Conservation (phyloP, 1,140 invertebrate species). For the Microplitis mediator region DNA sequence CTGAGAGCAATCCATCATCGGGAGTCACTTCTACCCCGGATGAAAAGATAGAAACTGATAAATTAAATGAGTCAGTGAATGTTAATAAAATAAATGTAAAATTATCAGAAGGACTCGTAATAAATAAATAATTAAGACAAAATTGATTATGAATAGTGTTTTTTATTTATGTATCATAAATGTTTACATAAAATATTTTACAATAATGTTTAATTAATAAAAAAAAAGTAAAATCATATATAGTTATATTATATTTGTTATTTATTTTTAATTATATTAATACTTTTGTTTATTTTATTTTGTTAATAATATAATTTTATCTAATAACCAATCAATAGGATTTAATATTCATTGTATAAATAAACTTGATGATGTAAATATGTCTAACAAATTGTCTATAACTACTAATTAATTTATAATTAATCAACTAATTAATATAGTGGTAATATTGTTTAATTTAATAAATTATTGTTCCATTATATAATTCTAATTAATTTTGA, state of each 20-base stretch:
- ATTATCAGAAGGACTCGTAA: no score
- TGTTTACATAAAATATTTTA: constrained; percentile 62
- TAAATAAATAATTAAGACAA: background rate
- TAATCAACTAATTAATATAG: no score
- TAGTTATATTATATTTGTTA: constrained; percentile 51
- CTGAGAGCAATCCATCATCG: no score
- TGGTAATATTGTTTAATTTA: no score
- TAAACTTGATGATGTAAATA: no score
- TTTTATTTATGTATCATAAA: constrained; percentile 50
- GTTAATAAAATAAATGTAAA: no score
- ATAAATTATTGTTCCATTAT: no score
- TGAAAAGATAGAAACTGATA: no score
- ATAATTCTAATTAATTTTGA: background rate
- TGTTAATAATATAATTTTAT: constrained; percentile 53
- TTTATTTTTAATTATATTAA: constrained; percentile 50
- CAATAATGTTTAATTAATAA: constrained; percentile 43
- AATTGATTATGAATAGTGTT: constrained; percentile 48
- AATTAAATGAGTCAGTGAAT: no score
- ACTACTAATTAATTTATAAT: no score
- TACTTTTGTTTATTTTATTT: constrained; percentile 38
- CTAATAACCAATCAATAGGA: background rate
- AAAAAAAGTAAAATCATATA: constrained; percentile 52
- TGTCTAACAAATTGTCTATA: no score
- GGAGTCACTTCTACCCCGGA: no score
- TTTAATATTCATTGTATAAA: background rate